Evolutionary conservation across 1,140 invertebrate genomes (phyloP).

Genomic region (Caenorhabditis inopinata): DNA sequence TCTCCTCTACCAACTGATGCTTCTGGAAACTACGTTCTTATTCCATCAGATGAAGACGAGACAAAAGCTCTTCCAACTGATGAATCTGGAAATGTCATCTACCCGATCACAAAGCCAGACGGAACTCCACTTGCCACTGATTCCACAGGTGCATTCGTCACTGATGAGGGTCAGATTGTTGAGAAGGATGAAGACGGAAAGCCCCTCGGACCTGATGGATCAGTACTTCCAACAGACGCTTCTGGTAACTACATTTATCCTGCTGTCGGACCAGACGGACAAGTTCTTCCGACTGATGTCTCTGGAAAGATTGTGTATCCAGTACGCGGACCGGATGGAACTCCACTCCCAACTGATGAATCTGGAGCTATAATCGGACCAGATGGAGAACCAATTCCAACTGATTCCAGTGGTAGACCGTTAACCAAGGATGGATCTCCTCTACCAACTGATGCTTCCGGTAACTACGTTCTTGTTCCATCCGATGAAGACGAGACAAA

Average conservation of each 20-base stretch:
- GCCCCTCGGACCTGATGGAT: conserved; percentile 43
- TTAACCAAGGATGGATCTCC: conserved; percentile 15
- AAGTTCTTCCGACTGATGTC: conserved; percentile 23
- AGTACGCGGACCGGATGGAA: conserved; percentile 28
- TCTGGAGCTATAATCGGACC: conserved; percentile 23
- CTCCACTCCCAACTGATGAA: conserved; percentile 37
- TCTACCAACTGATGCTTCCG: conserved; percentile 39
- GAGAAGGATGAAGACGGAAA: conserved; percentile 28
- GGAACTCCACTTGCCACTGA: conserved; percentile 50
- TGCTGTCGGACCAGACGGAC: conserved; percentile 6
- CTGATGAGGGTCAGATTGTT: neutral
- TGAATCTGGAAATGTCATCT: neutral
- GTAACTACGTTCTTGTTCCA: neutral
- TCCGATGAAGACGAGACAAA: too few relatives aligned
- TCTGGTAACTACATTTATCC: conserved; percentile 39
- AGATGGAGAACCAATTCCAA: conserved; percentile 43
- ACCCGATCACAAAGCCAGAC: conserved; percentile 45
- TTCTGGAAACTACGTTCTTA: neutral
- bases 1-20: conserved; percentile 48
- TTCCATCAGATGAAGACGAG: conserved; percentile 25
- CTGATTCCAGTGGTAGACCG: conserved; percentile 30
- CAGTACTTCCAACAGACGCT: conserved; percentile 40
- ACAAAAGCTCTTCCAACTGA: conserved; percentile 17
- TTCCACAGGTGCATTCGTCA: neutral
- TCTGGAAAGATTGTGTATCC: conserved; percentile 2